Conservation (phyloP, 2,888 invertebrate genomes). For the Ectropis crepuscularia region DNA sequence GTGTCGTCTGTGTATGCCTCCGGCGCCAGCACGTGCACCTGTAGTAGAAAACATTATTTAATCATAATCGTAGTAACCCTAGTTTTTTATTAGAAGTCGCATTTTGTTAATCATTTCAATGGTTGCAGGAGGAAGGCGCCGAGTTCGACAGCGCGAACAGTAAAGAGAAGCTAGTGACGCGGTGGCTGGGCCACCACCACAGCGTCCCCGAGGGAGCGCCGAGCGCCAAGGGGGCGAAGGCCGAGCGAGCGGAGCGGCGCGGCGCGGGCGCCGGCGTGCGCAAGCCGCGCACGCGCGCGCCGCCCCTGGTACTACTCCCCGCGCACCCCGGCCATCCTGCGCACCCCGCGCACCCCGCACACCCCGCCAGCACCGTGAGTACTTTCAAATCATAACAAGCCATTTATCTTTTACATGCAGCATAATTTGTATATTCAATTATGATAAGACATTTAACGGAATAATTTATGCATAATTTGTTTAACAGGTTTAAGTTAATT, state of each 20-base stretch:
- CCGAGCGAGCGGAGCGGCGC: slow-evolving; percentile 44
- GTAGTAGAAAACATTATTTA: background rate
- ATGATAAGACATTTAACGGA: too few species aligned
- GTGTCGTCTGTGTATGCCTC: too few species aligned
- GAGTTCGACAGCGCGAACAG: slow-evolving; percentile 79
- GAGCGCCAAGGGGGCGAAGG: slow-evolving; percentile 36
- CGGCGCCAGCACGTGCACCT: background rate
- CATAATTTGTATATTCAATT: too few species aligned
- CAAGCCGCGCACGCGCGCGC: slow-evolving; percentile 61
- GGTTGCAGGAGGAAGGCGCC: slow-evolving; percentile 55
- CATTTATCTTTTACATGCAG: too few species aligned
- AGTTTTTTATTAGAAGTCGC: too few species aligned
- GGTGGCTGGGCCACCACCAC: slow-evolving; percentile 83
- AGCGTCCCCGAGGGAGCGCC: slow-evolving; percentile 38
- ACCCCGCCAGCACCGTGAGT: slow-evolving; percentile 78
- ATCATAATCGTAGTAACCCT: too few species aligned
- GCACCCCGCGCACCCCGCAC: slow-evolving; percentile 55
- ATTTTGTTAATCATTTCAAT: background rate
- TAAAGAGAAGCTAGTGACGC: slow-evolving; percentile 83
- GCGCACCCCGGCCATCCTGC: slow-evolving; percentile 71
- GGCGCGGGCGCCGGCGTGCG: slow-evolving; percentile 55
- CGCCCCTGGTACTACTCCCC: slow-evolving; percentile 68
- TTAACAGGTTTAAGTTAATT: too few species aligned
- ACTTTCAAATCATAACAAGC: background rate
- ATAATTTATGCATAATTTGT: too few species aligned